Evolutionary conservation across 2,888 invertebrate species (phyloP).

Genomic region (Escarpia spicata): DNA sequence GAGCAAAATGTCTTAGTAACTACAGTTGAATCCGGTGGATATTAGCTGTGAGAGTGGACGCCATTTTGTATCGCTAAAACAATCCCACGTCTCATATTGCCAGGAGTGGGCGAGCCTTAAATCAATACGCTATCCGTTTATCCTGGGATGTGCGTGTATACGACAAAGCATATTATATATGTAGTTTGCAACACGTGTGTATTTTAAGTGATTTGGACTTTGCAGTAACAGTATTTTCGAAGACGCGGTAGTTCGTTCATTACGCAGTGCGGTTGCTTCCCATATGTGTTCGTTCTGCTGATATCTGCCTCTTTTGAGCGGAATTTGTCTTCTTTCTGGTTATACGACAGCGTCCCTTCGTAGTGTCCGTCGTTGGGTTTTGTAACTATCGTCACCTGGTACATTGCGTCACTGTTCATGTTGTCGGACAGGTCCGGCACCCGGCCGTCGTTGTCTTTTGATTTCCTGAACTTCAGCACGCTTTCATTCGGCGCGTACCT

Average conservation of each 20-base stretch:
- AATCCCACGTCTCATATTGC: too few relatives aligned
- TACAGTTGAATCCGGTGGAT: too few relatives aligned
- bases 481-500: constrained; percentile 49
- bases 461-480: constrained; percentile 77
- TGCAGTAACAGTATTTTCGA: constrained; percentile 86
- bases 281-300: constrained; percentile 81
- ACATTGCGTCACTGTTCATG: constrained; percentile 74
- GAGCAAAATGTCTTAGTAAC: too few relatives aligned
- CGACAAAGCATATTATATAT: too few relatives aligned
- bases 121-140: too few relatives aligned
- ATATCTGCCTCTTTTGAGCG: constrained; percentile 55
- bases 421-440: constrained; percentile 79
- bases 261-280: constrained; percentile 83
- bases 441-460: constrained; percentile 85
- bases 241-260: constrained; percentile 72
- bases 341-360: constrained; percentile 74
- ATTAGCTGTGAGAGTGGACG: too few relatives aligned
- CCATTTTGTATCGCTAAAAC: too few relatives aligned
- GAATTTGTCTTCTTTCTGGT: constrained; percentile 14
- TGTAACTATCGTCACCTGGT: constrained; percentile 82
- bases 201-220: constrained; percentile 39
- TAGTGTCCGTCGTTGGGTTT: constrained; percentile 82
- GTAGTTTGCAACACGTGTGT: too few relatives aligned
- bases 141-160: too few relatives aligned
- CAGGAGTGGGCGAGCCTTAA: too few relatives aligned